Percentiles rank a stretch among this genome's conserved stretches.
Conservation (phyloP, 1,140 invertebrate species). For the Notospermus geniculatus region DNA sequence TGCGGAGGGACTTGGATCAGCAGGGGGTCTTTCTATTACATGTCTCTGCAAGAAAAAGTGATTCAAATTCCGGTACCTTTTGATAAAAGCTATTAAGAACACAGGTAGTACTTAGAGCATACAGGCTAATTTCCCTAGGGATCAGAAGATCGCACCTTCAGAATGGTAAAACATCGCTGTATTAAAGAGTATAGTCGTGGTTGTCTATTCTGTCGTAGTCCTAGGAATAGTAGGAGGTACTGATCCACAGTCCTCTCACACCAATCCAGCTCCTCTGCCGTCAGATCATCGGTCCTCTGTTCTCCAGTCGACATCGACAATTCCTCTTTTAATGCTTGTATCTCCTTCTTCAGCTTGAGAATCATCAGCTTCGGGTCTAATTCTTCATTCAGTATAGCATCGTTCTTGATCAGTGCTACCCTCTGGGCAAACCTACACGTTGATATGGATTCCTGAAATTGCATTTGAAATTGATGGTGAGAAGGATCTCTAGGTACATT, state of each 20-base stretch:
- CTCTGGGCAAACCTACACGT: conserved; percentile 69
- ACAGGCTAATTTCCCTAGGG: too few species aligned
- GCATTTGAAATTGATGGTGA: neutral
- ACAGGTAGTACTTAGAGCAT: too few species aligned
- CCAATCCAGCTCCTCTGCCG: conserved; percentile 48
- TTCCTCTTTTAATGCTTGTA: conserved; percentile 51
- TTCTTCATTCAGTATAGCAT: conserved; percentile 61
- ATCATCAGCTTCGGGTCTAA: conserved; percentile 61
- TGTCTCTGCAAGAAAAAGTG: conserved; percentile 27
- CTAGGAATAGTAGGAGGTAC: too few species aligned
- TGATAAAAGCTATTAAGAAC: too few species aligned
- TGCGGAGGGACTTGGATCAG: conserved; percentile 11
- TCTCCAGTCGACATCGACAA: conserved; percentile 50
- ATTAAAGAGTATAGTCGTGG: too few species aligned
- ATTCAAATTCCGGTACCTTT: too few species aligned
- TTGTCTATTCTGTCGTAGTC: too few species aligned
- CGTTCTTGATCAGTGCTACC: conserved; percentile 65
- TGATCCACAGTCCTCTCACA: conserved; percentile 43
- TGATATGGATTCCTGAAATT: conserved; percentile 63
- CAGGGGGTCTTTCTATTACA: conserved; percentile 31
- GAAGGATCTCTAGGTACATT: neutral
- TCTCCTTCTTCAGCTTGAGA: conserved; percentile 55
- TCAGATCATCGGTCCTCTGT: conserved; percentile 45
- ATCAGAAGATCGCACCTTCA: conserved; percentile 38
- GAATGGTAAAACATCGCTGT: conserved; percentile 45